Percentiles rank a stretch among this genome's conserved stretches.
These are phyloP conservation scores for Patella ulyssiponensis DNA, from an alignment of 2,888 invertebrate genomes.

Conservation along the genomic window DNA sequence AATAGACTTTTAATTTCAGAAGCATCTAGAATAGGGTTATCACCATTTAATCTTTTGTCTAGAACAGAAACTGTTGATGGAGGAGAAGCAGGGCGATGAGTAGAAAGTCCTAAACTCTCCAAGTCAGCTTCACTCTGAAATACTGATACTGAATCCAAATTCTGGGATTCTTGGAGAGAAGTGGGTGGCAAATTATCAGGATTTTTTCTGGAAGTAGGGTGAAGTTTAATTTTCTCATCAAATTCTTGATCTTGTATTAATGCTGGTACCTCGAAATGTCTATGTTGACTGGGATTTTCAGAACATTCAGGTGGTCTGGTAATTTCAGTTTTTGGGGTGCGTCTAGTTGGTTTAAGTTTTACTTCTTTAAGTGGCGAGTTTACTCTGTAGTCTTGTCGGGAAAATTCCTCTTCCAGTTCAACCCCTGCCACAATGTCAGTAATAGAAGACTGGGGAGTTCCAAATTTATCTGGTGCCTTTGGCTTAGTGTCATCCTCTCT, in stretches of 20 bases:
- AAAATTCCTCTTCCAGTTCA: neutral
- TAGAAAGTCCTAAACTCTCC: constrained; percentile 52
- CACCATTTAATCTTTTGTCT: constrained; percentile 1
- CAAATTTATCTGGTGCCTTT: neutral
- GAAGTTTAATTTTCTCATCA: neutral
- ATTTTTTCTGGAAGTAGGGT: no score
- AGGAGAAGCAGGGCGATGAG: constrained; percentile 56
- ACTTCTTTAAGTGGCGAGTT: neutral
- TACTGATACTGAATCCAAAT: constrained; percentile 33
- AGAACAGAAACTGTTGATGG: constrained; percentile 8
- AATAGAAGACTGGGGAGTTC: neutral
- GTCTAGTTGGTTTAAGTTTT: neutral
- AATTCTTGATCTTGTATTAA: neutral
- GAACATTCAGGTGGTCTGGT: neutral
- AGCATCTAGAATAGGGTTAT: neutral
- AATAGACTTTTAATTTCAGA: constrained; percentile 38
- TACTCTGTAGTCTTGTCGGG: neutral
- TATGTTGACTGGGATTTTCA: neutral
- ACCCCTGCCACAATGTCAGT: neutral
- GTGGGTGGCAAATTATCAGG: neutral
- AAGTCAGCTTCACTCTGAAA: constrained; percentile 38
- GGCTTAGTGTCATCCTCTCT: neutral
- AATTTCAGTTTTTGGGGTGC: neutral
- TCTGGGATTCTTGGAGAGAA: constrained; percentile 40
- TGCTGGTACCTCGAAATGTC: neutral